Conservation (phyloP, 2,113 vertebrate species). For the Hippolais icterina region DNA sequence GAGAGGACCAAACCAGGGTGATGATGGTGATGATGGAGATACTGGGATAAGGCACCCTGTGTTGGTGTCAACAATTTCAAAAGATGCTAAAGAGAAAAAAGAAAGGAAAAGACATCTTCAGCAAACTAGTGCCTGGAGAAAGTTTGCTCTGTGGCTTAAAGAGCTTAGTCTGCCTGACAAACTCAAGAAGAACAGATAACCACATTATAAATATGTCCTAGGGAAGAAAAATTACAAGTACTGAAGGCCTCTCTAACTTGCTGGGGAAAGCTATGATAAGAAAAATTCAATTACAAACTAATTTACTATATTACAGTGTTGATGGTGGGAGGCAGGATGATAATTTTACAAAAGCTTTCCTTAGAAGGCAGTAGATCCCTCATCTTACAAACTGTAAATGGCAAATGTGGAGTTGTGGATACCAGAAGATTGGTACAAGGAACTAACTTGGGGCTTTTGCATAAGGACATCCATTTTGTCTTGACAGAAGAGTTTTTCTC, state of each 20-base stretch:
- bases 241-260: background rate
- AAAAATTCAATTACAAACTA: slow-evolving; percentile 35
- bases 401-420: background rate
- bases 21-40: background rate
- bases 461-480: background rate
- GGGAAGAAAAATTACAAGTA: background rate
- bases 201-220: background rate
- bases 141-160: background rate
- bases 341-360: background rate
- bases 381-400: background rate
- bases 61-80: background rate
- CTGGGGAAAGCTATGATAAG: slow-evolving; percentile 1
- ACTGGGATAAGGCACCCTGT: background rate
- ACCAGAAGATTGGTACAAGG: background rate
- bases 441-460: background rate
- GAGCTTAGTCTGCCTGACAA: background rate
- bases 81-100: background rate
- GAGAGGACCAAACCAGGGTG: background rate
- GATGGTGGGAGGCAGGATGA: background rate
- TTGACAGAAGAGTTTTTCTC: background rate
- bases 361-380: background rate
- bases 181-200: background rate
- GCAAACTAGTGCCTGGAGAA: background rate
- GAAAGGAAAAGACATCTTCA: background rate
- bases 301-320: background rate